A percentile compares a stretch with the other conserved stretches of the same genome.
Evolutionary conservation across 2,888 invertebrate genomes (phyloP).

Genomic region (Drosophila birchii): DNA sequence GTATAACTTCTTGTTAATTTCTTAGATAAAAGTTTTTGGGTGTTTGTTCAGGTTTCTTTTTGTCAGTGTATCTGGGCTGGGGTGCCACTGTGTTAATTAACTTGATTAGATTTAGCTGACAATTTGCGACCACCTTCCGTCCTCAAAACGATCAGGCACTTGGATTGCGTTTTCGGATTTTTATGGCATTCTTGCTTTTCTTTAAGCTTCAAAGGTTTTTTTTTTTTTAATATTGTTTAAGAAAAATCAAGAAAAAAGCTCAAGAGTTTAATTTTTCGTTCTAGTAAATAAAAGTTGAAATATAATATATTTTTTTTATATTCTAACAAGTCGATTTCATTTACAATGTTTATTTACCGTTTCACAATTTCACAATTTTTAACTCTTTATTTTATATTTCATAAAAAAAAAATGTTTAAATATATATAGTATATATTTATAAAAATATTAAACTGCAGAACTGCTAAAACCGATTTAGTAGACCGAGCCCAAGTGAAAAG

Average conservation of each 20-base stretch:
- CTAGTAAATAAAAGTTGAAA: too few relatives aligned
- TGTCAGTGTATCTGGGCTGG: slow-evolving; percentile 14
- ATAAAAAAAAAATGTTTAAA: slow-evolving; percentile 1
- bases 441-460: slow-evolving; percentile 19
- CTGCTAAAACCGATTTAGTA: slow-evolving; percentile 55
- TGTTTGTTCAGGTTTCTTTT: not conserved
- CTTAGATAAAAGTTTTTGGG: not conserved
- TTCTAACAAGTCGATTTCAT: too few relatives aligned
- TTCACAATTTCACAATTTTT: not conserved
- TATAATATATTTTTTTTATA: too few relatives aligned
- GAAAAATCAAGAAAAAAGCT: not conserved
- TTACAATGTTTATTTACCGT: not conserved
- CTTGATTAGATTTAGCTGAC: slow-evolving; percentile 77
- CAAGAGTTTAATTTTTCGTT: not conserved
- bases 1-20: not conserved
- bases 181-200: slow-evolving; percentile 2
- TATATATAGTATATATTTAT: not conserved
- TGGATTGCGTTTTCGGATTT: slow-evolving; percentile 30
- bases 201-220: not conserved
- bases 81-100: slow-evolving; percentile 72
- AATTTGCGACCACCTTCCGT: slow-evolving; percentile 44
- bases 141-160: slow-evolving; percentile 23
- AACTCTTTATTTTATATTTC: not conserved
- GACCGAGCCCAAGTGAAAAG: slow-evolving; percentile 16
- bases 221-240: not conserved